These are phyloP conservation scores for Eurypyga helias DNA, from an alignment of 2,113 vertebrate genomes.

Conservation along the genomic window DNA sequence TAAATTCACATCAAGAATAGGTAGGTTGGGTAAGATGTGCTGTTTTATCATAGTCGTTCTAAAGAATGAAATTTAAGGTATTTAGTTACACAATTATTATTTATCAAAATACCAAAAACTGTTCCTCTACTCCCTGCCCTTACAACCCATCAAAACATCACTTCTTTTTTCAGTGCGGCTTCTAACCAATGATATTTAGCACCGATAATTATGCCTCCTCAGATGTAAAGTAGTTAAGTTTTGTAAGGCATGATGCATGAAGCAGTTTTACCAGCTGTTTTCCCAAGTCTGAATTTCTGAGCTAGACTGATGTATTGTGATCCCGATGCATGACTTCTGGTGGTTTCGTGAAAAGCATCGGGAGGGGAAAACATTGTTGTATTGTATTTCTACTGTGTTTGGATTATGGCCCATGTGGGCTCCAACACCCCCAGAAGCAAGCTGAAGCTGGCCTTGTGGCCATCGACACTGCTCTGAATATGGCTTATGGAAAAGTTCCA, in stretches of 20 bases:
- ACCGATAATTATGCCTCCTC: neutral
- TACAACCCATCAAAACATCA: neutral
- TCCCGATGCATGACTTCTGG: constrained; percentile 10
- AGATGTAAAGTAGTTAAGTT: neutral
- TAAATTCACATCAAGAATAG: neutral
- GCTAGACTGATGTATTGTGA: neutral
- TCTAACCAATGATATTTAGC: neutral
- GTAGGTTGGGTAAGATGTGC: neutral
- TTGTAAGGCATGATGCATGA: neutral
- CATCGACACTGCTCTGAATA: constrained; percentile 32
- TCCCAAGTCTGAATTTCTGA: neutral
- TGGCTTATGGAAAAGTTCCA: constrained; percentile 7
- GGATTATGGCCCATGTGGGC: constrained; percentile 32
- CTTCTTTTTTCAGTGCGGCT: neutral
- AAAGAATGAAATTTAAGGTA: neutral
- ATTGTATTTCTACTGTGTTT: constrained; percentile 59
- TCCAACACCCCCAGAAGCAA: constrained; percentile 47
- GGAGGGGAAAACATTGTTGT: constrained; percentile 11
- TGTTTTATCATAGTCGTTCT: neutral
- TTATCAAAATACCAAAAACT: neutral
- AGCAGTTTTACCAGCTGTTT: neutral
- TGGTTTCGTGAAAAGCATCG: constrained; percentile 60
- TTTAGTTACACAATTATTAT: neutral
- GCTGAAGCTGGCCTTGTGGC: constrained; percentile 58
- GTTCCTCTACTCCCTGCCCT: neutral